Evolutionary conservation across 2,113 vertebrate species (phyloP).

Genomic region (Hippocampus mohnikei): DNA sequence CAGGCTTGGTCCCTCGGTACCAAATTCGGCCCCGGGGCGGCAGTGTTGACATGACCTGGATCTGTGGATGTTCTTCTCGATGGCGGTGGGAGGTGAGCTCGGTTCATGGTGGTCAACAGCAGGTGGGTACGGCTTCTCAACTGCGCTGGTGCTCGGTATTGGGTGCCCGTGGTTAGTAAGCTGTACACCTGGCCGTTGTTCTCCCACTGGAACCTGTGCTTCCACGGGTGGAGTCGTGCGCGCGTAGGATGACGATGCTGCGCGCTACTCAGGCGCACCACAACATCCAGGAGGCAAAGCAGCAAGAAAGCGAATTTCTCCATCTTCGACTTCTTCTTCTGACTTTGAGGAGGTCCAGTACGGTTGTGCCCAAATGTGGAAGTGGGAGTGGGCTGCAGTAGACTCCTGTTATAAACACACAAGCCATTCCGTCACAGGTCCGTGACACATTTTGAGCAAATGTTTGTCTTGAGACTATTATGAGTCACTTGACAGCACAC

Average conservation of each 20-base stretch:
- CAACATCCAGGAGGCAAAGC: slow-evolving; percentile 22
- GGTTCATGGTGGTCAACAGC: slow-evolving; percentile 38
- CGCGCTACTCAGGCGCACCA: slow-evolving; percentile 45
- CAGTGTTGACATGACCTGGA: not conserved
- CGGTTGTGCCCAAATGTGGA: not conserved
- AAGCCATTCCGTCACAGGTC: not conserved
- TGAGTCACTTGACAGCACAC: slow-evolving; percentile 11
- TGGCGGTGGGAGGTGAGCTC: not conserved
- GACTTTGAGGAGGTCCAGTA: not conserved
- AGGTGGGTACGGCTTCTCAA: slow-evolving; percentile 45
- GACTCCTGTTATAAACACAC: slow-evolving; percentile 2
- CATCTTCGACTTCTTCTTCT: slow-evolving; percentile 32
- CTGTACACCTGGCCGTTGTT: slow-evolving; percentile 67
- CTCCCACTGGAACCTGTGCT: slow-evolving; percentile 68
- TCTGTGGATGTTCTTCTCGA: slow-evolving; percentile 1
- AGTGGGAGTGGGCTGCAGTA: not conserved
- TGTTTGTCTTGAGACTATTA: slow-evolving; percentile 5
- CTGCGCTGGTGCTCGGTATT: slow-evolving; percentile 54
- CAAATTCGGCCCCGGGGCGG: slow-evolving; percentile 48
- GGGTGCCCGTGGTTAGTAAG: slow-evolving; percentile 70
- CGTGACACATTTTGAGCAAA: slow-evolving; percentile 1
- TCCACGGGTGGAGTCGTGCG: slow-evolving; percentile 51
- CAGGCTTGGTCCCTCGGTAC: slow-evolving; percentile 18
- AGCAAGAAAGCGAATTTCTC: slow-evolving; percentile 31
- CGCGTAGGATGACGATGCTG: slow-evolving; percentile 45